A percentile compares a stretch with the other conserved stretches of the same genome.
phyloP scores from a whole-genome alignment of 53 echinoderm and acorn worm genomes.

The Antedon mediterranea region DNA sequence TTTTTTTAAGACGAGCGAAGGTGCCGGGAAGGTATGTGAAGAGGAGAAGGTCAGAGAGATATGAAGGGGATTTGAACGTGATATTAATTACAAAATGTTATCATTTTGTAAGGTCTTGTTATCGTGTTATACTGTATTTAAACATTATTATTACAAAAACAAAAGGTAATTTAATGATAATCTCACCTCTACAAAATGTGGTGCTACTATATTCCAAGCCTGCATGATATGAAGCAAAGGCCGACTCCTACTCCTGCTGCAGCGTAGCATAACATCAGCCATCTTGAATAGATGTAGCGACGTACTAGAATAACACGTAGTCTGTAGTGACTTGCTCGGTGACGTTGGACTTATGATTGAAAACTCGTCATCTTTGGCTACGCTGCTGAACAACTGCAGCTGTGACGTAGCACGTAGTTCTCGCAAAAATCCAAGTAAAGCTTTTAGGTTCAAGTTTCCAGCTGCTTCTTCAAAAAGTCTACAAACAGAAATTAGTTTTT shows the following conservation, averaged over 20 bases:
- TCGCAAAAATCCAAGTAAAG: constrained; percentile 72
- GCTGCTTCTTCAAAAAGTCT: constrained; percentile 98
- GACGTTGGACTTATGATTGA: constrained; percentile 72
- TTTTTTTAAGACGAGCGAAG: no score
- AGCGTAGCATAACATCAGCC: constrained; percentile 89
- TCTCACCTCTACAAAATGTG: constrained; percentile 97
- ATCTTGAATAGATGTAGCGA: constrained; percentile 85
- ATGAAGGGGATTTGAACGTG: no score
- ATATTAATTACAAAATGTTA: no score
- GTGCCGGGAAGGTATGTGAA: no score
- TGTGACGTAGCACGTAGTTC: constrained; percentile 68
- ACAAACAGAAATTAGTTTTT: no score
- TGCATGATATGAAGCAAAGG: constrained; percentile 92
- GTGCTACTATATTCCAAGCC: constrained; percentile 84
- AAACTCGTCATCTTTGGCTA: constrained; percentile 13
- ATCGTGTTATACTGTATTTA: no score
- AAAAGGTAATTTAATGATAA: no score
- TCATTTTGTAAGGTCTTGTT: no score
- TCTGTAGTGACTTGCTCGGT: constrained; percentile 88
- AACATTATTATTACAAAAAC: no score
- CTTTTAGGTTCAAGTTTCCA: constrained; percentile 67
- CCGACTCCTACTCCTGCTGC: constrained; percentile 61
- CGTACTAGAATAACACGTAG: constrained; percentile 62
- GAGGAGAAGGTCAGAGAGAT: no score
- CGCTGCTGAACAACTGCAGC: constrained; percentile 62